Evolutionary conservation across 2,113 vertebrate genomes (phyloP), one percentile per base, ranked within the genome.

Genomic region (Diadophis punctatus): DNA sequence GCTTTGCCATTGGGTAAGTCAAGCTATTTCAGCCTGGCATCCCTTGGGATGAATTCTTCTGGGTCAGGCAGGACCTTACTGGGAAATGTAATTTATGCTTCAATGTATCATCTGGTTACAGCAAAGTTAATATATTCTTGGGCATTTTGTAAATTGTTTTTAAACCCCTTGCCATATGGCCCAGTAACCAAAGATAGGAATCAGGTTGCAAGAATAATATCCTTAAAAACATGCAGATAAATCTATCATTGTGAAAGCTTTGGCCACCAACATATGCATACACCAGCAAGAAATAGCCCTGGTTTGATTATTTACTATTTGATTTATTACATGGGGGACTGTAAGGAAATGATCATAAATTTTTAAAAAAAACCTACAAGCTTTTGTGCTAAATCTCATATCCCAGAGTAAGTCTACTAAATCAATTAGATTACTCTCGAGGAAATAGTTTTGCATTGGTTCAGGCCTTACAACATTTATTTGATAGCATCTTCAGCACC

Each of bases 271-370:
- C 63, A 90, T 46, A 90, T 80, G 34, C 87, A 34, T 60, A 89
- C 39, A 93, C 88, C 87, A 95, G 94, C 88, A 0, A 5, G 93
- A 93, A 80, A 95, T 96, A 95, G 95, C 93, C 91, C 22, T 39
- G 93, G 93, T 94, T 95, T 96, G 94, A 93, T 92, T 93, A 96
- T 46, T 95, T 97, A 96, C 86, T 96, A 96, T 97, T 96, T 95
- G 96, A 95, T 95, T 56, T 91, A 91, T 96, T 60, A 80, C 90
- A 90, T 94, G 92, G 91, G 94, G 92, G 86, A 96, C 96, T 95
- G 96, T 95, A 95, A 95, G 96, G 95, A 93, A 91, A 93, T 96
- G 95, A 96, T 93, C 55, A 74, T 74, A 7, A 0, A 0, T 0
- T 95, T 0, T 95, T 11, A 0, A 9, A 87, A 34, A 55, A 34